Evolutionary conservation across 2,888 invertebrate genomes (phyloP).

Genomic region (Mimachlamys varia): DNA sequence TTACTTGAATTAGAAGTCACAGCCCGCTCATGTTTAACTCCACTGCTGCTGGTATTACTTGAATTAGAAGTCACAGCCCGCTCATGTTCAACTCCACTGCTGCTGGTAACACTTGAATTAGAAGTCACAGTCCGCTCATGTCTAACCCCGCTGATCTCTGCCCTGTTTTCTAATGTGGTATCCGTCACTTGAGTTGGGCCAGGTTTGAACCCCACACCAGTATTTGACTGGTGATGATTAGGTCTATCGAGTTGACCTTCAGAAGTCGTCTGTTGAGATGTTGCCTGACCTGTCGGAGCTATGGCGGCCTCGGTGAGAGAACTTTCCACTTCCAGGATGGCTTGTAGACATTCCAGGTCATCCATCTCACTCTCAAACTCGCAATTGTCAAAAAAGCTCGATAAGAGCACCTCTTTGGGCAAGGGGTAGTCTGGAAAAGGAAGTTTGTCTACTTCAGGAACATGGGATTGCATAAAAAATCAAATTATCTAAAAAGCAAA

Average conservation of each 20-base stretch:
- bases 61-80: neutral
- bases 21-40: neutral
- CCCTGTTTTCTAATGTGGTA: neutral
- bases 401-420: slow-evolving; percentile 63
- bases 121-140: neutral
- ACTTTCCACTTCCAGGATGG: slow-evolving; percentile 60
- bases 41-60: neutral
- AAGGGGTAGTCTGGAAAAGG: slow-evolving; percentile 60
- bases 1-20: neutral
- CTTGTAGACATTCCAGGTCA: slow-evolving; percentile 63
- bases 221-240: too few species aligned
- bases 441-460: neutral
- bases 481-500: too few species aligned
- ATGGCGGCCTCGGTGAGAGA: neutral
- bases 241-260: neutral
- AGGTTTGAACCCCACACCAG: neutral
- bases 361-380: slow-evolving; percentile 57
- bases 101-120: neutral
- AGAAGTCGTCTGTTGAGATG: neutral
- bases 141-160: neutral
- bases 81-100: neutral
- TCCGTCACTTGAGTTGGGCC: neutral
- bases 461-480: neutral
- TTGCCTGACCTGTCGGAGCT: neutral
- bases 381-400: slow-evolving; percentile 60